Conservation (phyloP, 2,797 vertebrate genomes). For the Malurus leucopterus region DNA sequence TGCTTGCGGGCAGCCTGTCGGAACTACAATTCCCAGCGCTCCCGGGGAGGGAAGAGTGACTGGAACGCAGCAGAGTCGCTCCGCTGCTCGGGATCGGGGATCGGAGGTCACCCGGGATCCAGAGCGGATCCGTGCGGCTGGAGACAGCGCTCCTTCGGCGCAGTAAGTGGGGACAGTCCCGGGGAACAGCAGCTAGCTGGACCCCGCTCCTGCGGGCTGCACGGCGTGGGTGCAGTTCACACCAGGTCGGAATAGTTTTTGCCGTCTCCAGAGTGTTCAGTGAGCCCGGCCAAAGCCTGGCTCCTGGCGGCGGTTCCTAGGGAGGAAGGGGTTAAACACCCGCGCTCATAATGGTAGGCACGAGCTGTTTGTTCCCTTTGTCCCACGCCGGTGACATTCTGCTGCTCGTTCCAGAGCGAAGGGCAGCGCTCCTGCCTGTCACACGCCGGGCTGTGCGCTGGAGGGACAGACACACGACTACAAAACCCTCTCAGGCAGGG, state of each 20-base stretch:
- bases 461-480: neutral
- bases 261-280: neutral
- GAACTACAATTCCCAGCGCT: slow-evolving; percentile 51
- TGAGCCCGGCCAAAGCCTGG: accelerated
- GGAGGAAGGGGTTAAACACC: neutral
- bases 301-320: neutral
- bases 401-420: neutral
- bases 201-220: neutral
- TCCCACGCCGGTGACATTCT: neutral
- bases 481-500: accelerated
- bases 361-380: neutral
- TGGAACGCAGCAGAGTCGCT: accelerated
- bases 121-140: neutral
- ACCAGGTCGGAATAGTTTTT: accelerated
- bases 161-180: neutral
- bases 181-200: accelerated
- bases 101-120: neutral
- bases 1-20: neutral
- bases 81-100: accelerated
- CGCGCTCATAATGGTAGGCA: neutral
- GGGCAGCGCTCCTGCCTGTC: neutral
- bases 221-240: accelerated
- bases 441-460: accelerated
- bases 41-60: accelerated
- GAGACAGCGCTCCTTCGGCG: neutral